Evolutionary conservation across 2,797 vertebrate species (phyloP).

Genomic region (Xiphorhynchus erythropygius): DNA sequence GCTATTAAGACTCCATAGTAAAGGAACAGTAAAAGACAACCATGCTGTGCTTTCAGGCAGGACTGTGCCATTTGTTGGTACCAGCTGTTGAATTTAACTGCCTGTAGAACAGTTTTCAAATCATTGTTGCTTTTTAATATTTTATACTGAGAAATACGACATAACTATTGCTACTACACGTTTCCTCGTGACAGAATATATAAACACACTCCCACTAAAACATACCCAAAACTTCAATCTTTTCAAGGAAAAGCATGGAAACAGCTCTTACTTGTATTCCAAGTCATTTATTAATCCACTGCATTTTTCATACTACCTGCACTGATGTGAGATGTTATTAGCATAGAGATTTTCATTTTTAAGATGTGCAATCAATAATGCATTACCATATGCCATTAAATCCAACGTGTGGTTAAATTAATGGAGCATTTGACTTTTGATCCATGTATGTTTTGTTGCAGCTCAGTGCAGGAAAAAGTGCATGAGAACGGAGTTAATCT

Average conservation of each 20-base stretch:
- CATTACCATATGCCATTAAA: conserved; percentile 59
- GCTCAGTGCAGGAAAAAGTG: conserved; percentile 58
- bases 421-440: conserved; percentile 64
- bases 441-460: conserved; percentile 55
- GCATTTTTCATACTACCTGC: conserved; percentile 26
- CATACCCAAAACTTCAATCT: neutral
- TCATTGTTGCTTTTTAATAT: conserved; percentile 6
- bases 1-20: conserved; percentile 26
- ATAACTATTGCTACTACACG: neutral
- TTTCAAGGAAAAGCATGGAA: neutral
- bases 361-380: conserved; percentile 65
- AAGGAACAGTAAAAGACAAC: conserved; percentile 6
- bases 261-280: neutral
- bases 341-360: conserved; percentile 57
- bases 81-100: conserved; percentile 17
- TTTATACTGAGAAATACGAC: neutral
- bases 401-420: conserved; percentile 54
- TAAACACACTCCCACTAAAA: conserved; percentile 28
- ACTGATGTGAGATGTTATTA: conserved; percentile 27
- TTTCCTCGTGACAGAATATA: conserved; percentile 7
- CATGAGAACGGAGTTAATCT: conserved; percentile 27
- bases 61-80: conserved; percentile 34
- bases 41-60: conserved; percentile 52
- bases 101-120: conserved; percentile 23
- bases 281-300: conserved; percentile 1